phyloP scores from a whole-genome alignment of 2,888 invertebrate species.

The Scelioninae gen. 1 region DNA sequence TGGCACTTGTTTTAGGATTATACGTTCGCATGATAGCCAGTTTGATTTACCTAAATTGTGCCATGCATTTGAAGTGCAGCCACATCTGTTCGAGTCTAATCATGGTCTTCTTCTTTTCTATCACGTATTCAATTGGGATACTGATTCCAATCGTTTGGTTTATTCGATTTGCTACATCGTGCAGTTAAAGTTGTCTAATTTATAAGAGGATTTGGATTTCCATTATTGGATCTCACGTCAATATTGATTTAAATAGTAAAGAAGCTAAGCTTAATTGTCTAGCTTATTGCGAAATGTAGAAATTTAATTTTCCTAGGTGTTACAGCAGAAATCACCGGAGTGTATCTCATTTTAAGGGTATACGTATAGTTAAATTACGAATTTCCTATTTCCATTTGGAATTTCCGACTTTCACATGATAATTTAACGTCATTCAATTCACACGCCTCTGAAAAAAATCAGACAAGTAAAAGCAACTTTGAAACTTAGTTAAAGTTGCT shows the following conservation, averaged over 20 bases:
- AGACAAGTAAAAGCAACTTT: no score
- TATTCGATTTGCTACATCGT: neutral
- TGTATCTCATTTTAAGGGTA: no score
- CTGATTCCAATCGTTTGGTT: neutral
- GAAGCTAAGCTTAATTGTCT: neutral
- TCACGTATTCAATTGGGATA: neutral
- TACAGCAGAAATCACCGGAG: no score
- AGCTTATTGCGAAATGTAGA: neutral
- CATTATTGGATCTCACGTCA: constrained; percentile 1
- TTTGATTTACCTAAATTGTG: neutral
- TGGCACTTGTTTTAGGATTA: neutral
- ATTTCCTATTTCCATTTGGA: no score
- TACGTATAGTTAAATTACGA: no score
- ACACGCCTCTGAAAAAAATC: no score
- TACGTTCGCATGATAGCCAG: neutral
- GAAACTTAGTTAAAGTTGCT: no score
- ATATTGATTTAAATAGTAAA: constrained; percentile 5
- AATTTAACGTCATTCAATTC: no score
- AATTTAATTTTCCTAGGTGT: no score
- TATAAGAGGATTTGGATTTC: constrained; percentile 2
- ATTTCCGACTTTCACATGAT: no score
- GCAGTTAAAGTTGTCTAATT: neutral
- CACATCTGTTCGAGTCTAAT: neutral
- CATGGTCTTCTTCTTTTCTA: neutral
- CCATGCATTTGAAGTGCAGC: neutral